Conservation (phyloP, 2,888 invertebrate species). For the Ennomos quercinarius region DNA sequence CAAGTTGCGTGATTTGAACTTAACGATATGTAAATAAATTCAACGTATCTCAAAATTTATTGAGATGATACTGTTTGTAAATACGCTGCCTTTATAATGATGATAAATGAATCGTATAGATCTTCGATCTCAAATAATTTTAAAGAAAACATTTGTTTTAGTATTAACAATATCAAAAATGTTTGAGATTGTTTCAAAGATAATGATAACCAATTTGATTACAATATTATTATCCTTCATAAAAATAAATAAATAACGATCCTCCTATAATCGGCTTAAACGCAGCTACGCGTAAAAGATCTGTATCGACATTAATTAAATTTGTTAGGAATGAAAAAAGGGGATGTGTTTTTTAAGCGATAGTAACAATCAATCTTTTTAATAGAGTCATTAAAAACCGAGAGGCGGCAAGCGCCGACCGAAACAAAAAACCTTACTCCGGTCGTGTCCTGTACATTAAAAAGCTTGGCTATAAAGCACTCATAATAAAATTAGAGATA, state of each 20-base stretch:
- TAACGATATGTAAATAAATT: slow-evolving; percentile 57
- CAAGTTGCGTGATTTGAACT: slow-evolving; percentile 53
- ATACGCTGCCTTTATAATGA: slow-evolving; percentile 40
- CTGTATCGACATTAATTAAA: slow-evolving; percentile 80
- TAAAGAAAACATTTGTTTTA: slow-evolving; percentile 22
- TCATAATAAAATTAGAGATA: slow-evolving; percentile 66
- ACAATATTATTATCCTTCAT: slow-evolving; percentile 29
- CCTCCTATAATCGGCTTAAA: slow-evolving; percentile 37
- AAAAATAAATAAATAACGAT: slow-evolving; percentile 32
- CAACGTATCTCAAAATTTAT: slow-evolving; percentile 47
- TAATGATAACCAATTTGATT: slow-evolving; percentile 31
- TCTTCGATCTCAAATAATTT: slow-evolving; percentile 1
- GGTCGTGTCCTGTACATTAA: slow-evolving; percentile 36
- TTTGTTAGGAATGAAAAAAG: slow-evolving; percentile 72
- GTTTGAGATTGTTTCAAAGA: slow-evolving; percentile 26
- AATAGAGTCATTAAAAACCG: slow-evolving; percentile 82
- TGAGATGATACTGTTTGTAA: slow-evolving; percentile 49
- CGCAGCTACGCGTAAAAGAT: slow-evolving; percentile 53
- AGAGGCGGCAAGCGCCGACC: slow-evolving; percentile 69
- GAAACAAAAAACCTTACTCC: slow-evolving; percentile 42
- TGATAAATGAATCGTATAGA: slow-evolving; percentile 27
- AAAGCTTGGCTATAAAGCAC: slow-evolving; percentile 58
- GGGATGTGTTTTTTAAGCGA: slow-evolving; percentile 69
- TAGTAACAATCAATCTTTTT: slow-evolving; percentile 80
- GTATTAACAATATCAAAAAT: slow-evolving; percentile 17